Evolutionary conservation across 2,888 invertebrate genomes (phyloP).

Genomic region (Agelastica alni): DNA sequence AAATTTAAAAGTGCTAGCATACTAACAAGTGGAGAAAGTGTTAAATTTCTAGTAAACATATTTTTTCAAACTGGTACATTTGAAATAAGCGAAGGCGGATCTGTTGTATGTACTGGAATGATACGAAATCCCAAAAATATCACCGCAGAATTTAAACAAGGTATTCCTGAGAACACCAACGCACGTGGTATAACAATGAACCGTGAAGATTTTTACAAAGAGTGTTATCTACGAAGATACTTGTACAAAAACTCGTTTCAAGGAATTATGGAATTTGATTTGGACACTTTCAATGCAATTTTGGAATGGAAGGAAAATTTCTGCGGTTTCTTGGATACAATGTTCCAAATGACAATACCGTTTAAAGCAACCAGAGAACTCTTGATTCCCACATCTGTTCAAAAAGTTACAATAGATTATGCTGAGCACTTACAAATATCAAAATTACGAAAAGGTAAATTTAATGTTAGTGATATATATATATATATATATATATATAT

Average conservation of each 20-base stretch:
- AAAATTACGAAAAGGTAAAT: constrained; percentile 11
- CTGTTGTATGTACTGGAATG: constrained; percentile 68
- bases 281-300: constrained; percentile 52
- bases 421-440: constrained; percentile 46
- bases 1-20: constrained; percentile 63
- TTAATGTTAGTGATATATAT: too few species aligned
- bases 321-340: constrained; percentile 71
- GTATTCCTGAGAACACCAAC: constrained; percentile 8
- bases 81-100: constrained; percentile 61
- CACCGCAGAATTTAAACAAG: constrained; percentile 21
- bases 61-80: constrained; percentile 40
- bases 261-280: constrained; percentile 58
- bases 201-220: constrained; percentile 56
- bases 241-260: constrained; percentile 60
- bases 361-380: constrained; percentile 54
- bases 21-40: constrained; percentile 56
- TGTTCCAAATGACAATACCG: constrained; percentile 67
- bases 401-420: constrained; percentile 62
- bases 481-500: too few species aligned
- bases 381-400: constrained; percentile 64
- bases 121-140: constrained; percentile 63
- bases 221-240: constrained; percentile 61
- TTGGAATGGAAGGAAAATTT: constrained; percentile 66
- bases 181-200: too few species aligned
- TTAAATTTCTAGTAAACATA: constrained; percentile 38